Evolutionary conservation across 2,797 vertebrate genomes (phyloP), one percentile per base, ranked within the genome.

Genomic region (Brotogeris chrysoptera): DNA sequence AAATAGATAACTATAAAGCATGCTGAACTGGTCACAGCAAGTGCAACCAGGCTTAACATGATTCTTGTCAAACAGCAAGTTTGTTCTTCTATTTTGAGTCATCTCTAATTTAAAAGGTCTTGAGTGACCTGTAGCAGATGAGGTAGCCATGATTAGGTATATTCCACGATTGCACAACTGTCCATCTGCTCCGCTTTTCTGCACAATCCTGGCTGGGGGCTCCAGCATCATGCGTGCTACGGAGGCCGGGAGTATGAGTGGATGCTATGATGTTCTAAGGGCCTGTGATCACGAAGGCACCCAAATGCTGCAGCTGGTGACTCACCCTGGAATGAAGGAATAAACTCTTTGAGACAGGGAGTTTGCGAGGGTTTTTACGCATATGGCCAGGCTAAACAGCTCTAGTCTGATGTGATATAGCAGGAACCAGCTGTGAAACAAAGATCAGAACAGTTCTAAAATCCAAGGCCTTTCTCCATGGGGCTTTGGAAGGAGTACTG

Each of bases 151-250:
- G 60, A 65, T 74, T 30, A 77, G 49, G 44, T 83, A 10, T 86
- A 59, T 88, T 80, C 81, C 81, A 68, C 3, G 15, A 19, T 69
- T 86, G 89, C 95, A 86, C 66, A 73, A 81, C 66, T 70, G 66
- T 34, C 85, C 91, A 76, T 91, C 87, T 96, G 87, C 82, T 95
- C 84, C 32, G 64, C 64, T 87, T 80, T 46, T 34, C 77, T 91
- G 61, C 84, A 65, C 69, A 16, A 13, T 57, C 27, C 79, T 77
- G 72, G 30, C 7, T 41, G 69, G 38, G 85, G 64, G 80, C 30
- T 89, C 44, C 60, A 52, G 30, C 43, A 7, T 5, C 9, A 6
- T 59, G 3, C 3, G 4, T 20, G 41, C 52, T 72, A 13, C 34
- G 0, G 4, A 64, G 81, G 63, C 74, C 80, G 72, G 74, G 57